Evolutionary conservation across 2,113 vertebrate genomes (phyloP).

Genomic region (Heterocephalus glaber): DNA sequence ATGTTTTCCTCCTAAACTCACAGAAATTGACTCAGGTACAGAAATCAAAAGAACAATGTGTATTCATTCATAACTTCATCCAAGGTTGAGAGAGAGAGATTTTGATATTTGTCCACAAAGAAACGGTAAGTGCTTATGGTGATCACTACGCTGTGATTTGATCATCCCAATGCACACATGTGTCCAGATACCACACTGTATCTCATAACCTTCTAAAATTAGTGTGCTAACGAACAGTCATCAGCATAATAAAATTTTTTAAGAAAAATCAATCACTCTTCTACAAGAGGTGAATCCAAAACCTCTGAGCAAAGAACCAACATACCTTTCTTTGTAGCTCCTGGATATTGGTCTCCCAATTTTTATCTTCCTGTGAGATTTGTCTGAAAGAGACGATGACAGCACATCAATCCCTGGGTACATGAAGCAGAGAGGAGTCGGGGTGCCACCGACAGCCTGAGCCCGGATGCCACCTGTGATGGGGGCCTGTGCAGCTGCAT

Average conservation of each 20-base stretch:
- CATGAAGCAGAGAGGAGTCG: no score
- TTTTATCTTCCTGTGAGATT: constrained; percentile 98
- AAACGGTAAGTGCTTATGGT: neutral
- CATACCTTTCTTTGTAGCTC: constrained; percentile 96
- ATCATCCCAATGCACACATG: neutral
- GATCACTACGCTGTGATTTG: neutral
- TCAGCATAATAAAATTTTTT: neutral
- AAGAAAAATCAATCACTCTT: neutral
- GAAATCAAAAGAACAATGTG: neutral
- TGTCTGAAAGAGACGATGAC: constrained; percentile 86
- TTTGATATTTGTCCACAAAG: neutral
- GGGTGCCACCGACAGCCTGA: neutral
- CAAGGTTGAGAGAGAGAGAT: neutral
- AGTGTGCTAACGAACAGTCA: neutral
- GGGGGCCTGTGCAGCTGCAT: accelerated
- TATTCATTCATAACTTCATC: neutral
- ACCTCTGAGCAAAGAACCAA: neutral
- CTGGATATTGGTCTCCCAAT: constrained; percentile 98
- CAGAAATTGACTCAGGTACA: neutral
- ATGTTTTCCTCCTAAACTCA: neutral
- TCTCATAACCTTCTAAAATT: no score
- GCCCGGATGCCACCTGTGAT: accelerated
- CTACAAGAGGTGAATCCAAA: neutral
- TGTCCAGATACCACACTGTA: neutral
- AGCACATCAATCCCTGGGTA: neutral